A percentile compares a stretch with the other conserved stretches of the same genome.
These are phyloP conservation scores for Diploptera punctata DNA, from an alignment of 2,888 invertebrate species.

Conservation along the genomic window DNA sequence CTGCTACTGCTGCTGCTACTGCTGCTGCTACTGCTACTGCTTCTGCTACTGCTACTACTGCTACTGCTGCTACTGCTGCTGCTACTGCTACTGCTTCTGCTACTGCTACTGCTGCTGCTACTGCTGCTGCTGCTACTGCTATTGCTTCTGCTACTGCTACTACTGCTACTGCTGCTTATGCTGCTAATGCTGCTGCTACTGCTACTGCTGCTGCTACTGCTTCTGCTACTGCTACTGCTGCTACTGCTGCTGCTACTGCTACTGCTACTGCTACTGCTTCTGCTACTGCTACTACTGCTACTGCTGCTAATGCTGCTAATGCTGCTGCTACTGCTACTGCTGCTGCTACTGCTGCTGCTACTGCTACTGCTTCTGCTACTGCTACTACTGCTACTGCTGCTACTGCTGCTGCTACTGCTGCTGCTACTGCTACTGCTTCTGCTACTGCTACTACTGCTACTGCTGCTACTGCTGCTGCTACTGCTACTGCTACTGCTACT, in stretches of 20 bases:
- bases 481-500: constrained; percentile 10
- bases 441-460: constrained; percentile 5
- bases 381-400: background rate
- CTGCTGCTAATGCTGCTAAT: too few relatives aligned
- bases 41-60: background rate
- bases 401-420: background rate
- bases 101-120: background rate
- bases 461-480: constrained; percentile 13
- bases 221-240: background rate
- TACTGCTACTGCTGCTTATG: too few relatives aligned
- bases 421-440: background rate
- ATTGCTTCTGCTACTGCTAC: background rate
- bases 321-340: too few relatives aligned
- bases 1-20: background rate
- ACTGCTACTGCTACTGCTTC: background rate
- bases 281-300: background rate
- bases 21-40: background rate
- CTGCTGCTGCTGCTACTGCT: background rate
- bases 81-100: background rate
- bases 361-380: background rate
- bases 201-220: background rate
- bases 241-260: background rate
- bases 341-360: background rate
- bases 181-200: background rate
- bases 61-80: background rate